Evolutionary conservation across 2,113 vertebrate genomes (phyloP), one percentile per base, ranked within the genome.

Genomic region (Cephalophus harveyi): DNA sequence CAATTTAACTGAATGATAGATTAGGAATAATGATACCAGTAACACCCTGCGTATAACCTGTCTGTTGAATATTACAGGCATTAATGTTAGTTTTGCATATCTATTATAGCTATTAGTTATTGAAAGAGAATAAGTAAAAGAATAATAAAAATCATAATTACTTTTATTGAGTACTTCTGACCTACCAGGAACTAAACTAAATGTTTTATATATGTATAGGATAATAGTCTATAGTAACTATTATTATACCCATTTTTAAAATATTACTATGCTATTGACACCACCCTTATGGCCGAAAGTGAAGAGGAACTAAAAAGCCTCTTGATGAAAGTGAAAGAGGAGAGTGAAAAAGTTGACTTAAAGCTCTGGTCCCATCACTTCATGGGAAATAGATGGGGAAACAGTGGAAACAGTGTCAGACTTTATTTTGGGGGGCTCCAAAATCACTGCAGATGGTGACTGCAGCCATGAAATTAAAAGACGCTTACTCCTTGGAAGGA

Each of bases 71-170:
- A 50, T 83, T 36, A 82, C 11, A 43, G 25, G 46, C 50, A 46
- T 67, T 88, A 46, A 33, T 82, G 28, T 90, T 90, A 71, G 71
- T 82, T 93, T 90, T 97, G 85, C 81, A 17, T 64, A 93, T 74
- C 62, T 62, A 25, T 64, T 95, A 64, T 25, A 59, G 40, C 71
- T 87, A 6, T 57, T 85, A 11, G 23, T 60, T 86, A 48, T 82
- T 87, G 90, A 89, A 93, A 85, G 59, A 90, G 95, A 90, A 67
- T 78, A 94, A 94, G 17, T 82, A 40, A 48, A 59, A 96, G 23
- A 92, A 92, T 92, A 88, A 83, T 94, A 89, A 85, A 67, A 81
- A 62, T 88, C 54, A 82, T 54, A 50, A 48, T 50, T 82, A 89
- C 23, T 85, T 94, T 94, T 92, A 78, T 79, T 79, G 30, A 48